phyloP scores from a whole-genome alignment of 2,888 invertebrate species.

The Apamea monoglypha region DNA sequence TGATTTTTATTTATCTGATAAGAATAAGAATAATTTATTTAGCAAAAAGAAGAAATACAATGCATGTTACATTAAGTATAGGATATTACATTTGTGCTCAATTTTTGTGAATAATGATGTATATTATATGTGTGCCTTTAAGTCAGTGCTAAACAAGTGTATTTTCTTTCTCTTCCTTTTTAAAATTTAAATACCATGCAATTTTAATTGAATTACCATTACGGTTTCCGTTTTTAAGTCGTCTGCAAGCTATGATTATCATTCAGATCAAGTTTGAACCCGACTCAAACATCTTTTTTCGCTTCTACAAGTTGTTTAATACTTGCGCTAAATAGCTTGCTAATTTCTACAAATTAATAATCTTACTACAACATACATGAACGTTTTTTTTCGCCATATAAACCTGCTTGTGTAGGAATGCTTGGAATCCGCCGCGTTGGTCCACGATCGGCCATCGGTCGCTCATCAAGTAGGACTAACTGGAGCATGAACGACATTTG shows the following conservation, averaged over 20 bases:
- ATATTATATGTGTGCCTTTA: too few species aligned
- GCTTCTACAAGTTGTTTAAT: not conserved
- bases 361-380: not conserved
- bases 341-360: constrained; percentile 7
- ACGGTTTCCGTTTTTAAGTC: not conserved
- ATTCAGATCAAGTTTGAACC: not conserved
- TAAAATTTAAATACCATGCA: not conserved
- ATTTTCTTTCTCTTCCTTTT: too few species aligned
- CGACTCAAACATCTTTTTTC: not conserved
- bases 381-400: constrained; percentile 33
- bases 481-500: constrained; percentile 63
- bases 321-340: not conserved
- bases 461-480: constrained; percentile 25
- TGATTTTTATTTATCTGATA: too few species aligned
- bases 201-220: not conserved
- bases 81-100: too few species aligned
- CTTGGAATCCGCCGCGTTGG: constrained; percentile 19
- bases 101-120: too few species aligned
- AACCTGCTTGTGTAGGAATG: constrained; percentile 38
- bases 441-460: constrained; percentile 7
- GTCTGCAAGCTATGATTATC: not conserved
- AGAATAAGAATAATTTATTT: too few species aligned
- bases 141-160: too few species aligned
- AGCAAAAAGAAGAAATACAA: too few species aligned
- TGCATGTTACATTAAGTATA: too few species aligned